Percentiles rank a stretch among this genome's conserved stretches.
Evolutionary conservation across 2,888 invertebrate species (phyloP).

Genomic region (Iphiclides podalirius): DNA sequence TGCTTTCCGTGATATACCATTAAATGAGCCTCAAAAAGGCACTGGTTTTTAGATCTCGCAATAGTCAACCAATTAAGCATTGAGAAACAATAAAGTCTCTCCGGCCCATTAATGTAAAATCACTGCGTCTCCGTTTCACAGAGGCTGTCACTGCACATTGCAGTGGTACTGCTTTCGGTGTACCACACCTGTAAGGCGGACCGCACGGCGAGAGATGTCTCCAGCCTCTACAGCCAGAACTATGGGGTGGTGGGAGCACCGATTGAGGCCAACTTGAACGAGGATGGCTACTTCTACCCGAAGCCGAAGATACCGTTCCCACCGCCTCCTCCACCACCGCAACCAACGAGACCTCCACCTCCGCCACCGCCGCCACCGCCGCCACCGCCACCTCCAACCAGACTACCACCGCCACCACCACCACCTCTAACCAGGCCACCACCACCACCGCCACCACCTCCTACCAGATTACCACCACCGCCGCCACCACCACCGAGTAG

Average conservation of each 20-base stretch:
- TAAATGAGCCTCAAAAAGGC: too few species aligned
- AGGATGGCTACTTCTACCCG: conserved; percentile 74
- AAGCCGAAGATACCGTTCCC: conserved; percentile 68
- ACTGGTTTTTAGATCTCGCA: too few species aligned
- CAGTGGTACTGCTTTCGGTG: conserved; percentile 67
- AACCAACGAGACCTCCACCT: conserved; percentile 25
- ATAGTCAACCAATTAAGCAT: too few species aligned
- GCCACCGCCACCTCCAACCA: conserved; percentile 26
- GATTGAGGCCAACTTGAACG: conserved; percentile 58
- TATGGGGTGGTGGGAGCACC: conserved; percentile 64
- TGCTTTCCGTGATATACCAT: too few species aligned
- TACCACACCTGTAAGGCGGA: conserved; percentile 60
- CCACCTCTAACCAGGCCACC: conserved; percentile 20
- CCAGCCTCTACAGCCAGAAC: conserved; percentile 56
- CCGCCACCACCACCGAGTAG: conserved; percentile 27
- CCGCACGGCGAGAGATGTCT: conserved; percentile 54
- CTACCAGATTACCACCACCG: conserved; percentile 24
- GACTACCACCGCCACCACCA: conserved; percentile 24
- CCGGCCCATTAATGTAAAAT: background rate
- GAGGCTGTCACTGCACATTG: conserved; percentile 73
- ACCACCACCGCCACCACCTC: conserved; percentile 24
- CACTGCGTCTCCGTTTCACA: conserved; percentile 40
- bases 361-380: conserved; percentile 28
- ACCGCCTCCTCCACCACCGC: conserved; percentile 44
- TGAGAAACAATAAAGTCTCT: too few species aligned